These are phyloP conservation scores for Microctonus aethiopoides DNA, from an alignment of 2,888 invertebrate genomes.

Conservation along the genomic window DNA sequence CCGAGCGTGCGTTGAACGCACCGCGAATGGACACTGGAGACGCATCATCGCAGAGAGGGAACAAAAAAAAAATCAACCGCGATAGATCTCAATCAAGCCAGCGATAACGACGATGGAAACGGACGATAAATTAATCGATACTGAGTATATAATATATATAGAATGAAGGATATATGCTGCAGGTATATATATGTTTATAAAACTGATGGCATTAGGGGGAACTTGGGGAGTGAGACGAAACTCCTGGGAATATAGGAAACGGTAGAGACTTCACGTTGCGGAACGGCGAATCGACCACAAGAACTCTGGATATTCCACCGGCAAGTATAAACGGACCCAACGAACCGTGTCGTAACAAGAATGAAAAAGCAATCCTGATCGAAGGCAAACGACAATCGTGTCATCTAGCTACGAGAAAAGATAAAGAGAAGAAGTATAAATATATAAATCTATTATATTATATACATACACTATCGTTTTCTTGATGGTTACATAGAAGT, in stretches of 20 bases:
- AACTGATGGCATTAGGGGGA: not conserved
- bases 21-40: not conserved
- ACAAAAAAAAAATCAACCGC: conserved; percentile 25
- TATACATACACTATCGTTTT: not conserved
- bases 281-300: conserved; percentile 36
- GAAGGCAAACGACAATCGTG: conserved; percentile 28
- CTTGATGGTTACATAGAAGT: not conserved
- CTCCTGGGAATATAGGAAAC: conserved; percentile 38
- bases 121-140: conserved; percentile 39
- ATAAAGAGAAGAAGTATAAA: conserved; percentile 8
- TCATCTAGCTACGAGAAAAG: conserved; percentile 5
- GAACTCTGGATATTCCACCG: conserved; percentile 27
- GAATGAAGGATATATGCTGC: not conserved
- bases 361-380: conserved; percentile 38
- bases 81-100: conserved; percentile 34
- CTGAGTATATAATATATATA: conserved; percentile 7
- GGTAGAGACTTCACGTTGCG: conserved; percentile 34
- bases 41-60: not conserved
- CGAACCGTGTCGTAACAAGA: conserved; percentile 40
- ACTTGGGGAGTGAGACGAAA: conserved; percentile 5
- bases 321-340: conserved; percentile 33
- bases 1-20: not conserved
- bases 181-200: not conserved
- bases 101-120: conserved; percentile 39
- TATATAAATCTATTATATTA: not conserved